Base-by-base conservation (phyloP, 2,888 invertebrate species). In the Oscheius sp. region DNA sequence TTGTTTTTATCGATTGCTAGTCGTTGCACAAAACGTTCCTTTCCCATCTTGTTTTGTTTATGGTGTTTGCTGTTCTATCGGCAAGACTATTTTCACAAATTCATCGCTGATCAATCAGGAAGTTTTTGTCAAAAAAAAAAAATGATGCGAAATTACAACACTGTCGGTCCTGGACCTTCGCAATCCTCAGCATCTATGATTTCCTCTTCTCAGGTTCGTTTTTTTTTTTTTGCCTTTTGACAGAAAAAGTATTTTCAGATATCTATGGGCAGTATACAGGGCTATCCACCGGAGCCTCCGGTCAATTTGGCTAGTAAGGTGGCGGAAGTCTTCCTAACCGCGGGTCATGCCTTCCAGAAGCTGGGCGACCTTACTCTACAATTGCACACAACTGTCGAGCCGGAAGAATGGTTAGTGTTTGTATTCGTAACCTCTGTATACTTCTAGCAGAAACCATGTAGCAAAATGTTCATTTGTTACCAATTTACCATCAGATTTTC, bases 311-410 rank as follows among this genome's bases (percentile, higher is more conserved):
- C 82, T 7, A 75, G 78, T 10, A 82, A 82, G 59, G 82, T 86
- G 7, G 86, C 86, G 1, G 87, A 87, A 75, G 83, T 87, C 7
- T 87, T 87, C 68, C 79, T 86, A 11, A 86, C 87, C 0, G 87
- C 87, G 21, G 85, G 87, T 4, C 84, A 84, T 62, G 86, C 87
- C 10, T 87, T 87, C 73, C 87, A 87, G 60, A 84, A 84, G 70
- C 73, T 87, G 13, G 86, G 87, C 21, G 87, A 87, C 68, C 73
- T 87, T 29, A 86, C 87, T 1, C 74, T 87, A 7, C 82, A 85
- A 62, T 70, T 87, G 59, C 82, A 85, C 55, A 74, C 79, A 2
- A 76, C 75, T 21, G 79, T 60, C 2, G 82, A 81, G 32, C 62
- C 79, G 9, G 82, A 83, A 9, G 83, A 82, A 66, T 78, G 78